These are phyloP conservation scores for Parasteatoda lunata DNA, from an alignment of 2,888 invertebrate species.

Conservation along the genomic window DNA sequence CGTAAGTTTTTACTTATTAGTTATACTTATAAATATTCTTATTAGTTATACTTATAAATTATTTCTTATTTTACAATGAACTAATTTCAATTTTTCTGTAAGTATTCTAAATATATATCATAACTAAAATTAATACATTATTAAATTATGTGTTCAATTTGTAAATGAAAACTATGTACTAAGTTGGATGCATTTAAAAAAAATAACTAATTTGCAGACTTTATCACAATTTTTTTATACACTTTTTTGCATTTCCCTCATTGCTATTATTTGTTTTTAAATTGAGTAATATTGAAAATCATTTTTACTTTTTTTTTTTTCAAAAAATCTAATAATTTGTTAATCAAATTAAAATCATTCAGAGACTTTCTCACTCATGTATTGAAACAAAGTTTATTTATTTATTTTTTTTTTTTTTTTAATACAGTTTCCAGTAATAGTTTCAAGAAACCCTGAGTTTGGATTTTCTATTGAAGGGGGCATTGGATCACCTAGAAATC, in stretches of 20 bases:
- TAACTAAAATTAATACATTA: no score
- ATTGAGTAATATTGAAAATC: background rate
- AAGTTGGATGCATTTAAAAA: no score
- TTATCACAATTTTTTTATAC: background rate
- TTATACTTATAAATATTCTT: no score
- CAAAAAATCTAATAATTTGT: no score
- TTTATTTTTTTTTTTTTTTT: background rate
- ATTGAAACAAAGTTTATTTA: background rate
- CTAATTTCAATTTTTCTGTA: no score
- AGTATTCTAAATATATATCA: no score
- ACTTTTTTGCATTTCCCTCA: background rate
- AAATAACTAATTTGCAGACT: no score
- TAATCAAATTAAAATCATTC: background rate
- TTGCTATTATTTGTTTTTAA: background rate
- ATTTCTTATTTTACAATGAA: no score
- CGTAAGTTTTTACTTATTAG: constrained; percentile 66
- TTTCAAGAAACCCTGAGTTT: constrained; percentile 77
- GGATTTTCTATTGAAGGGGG: constrained; percentile 79
- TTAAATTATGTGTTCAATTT: no score
- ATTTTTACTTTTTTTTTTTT: background rate
- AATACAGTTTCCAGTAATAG: constrained; percentile 76
- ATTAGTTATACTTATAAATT: no score
- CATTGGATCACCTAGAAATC: constrained; percentile 74
- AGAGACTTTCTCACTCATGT: background rate
- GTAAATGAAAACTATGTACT: no score